phyloP scores from a whole-genome alignment of 1,140 invertebrate genomes.

The Habropoda laboriosa region DNA sequence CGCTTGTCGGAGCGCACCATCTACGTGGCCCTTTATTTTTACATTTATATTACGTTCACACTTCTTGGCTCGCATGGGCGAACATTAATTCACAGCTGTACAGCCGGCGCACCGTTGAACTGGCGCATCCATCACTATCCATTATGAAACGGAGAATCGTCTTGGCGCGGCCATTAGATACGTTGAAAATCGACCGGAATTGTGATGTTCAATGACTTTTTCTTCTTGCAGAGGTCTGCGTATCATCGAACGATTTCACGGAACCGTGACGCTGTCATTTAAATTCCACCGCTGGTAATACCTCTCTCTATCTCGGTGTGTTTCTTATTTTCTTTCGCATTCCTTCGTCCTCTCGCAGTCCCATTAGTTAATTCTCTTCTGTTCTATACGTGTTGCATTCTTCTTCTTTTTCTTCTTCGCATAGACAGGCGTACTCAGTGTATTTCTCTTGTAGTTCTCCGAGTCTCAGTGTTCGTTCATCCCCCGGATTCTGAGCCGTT shows the following conservation, averaged over 20 bases:
- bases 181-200: slow-evolving; percentile 38
- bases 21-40: slow-evolving; percentile 1
- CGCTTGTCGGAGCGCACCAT: neutral
- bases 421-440: neutral
- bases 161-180: neutral
- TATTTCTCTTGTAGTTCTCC: slow-evolving; percentile 16
- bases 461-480: neutral
- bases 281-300: slow-evolving; percentile 49
- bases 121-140: slow-evolving; percentile 38
- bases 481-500: slow-evolving; percentile 1
- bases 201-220: slow-evolving; percentile 32
- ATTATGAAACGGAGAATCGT: slow-evolving; percentile 11
- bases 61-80: slow-evolving; percentile 1
- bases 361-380: neutral
- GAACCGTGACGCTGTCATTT: slow-evolving; percentile 58
- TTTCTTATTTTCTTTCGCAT: neutral
- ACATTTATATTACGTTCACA: slow-evolving; percentile 29
- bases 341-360: neutral
- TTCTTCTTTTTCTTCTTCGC: neutral
- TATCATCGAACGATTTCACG: slow-evolving; percentile 59
- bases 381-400: neutral
- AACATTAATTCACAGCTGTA: slow-evolving; percentile 28
- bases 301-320: neutral
- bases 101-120: slow-evolving; percentile 19
- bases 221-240: slow-evolving; percentile 3